A percentile compares a stretch with the other conserved stretches of the same genome.
These are phyloP conservation scores for Cottoperca gobio DNA, from an alignment of 2,797 vertebrate species.

Conservation along the genomic window DNA sequence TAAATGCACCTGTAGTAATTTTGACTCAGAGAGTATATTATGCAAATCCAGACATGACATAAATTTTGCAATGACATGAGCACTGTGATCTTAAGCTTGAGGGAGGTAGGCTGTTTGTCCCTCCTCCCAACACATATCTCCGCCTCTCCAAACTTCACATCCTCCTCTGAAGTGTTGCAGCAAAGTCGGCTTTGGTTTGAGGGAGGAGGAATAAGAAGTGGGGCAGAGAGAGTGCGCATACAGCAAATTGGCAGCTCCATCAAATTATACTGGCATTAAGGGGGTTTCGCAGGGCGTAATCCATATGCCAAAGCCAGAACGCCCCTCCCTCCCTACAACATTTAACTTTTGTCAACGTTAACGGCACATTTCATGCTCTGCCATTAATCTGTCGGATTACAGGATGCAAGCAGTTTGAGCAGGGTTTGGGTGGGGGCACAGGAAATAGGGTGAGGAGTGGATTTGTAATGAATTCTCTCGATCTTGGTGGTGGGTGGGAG, in stretches of 20 bases:
- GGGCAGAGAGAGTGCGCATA: constrained; percentile 79
- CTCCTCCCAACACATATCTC: constrained; percentile 64
- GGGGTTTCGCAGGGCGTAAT: constrained; percentile 81
- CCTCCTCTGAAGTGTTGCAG: constrained; percentile 69
- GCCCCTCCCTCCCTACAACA: constrained; percentile 82
- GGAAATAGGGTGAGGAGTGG: constrained; percentile 53
- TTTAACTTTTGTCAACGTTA: constrained; percentile 88
- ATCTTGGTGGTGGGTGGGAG: constrained; percentile 42
- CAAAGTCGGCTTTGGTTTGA: constrained; percentile 79
- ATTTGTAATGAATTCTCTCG: constrained; percentile 75
- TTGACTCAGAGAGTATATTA: constrained; percentile 58
- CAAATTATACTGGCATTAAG: constrained; percentile 88
- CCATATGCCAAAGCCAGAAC: constrained; percentile 80
- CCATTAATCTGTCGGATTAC: constrained; percentile 90
- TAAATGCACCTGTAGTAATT: constrained; percentile 62
- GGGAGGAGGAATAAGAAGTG: constrained; percentile 62
- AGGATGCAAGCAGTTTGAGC: constrained; percentile 82
- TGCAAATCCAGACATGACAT: constrained; percentile 71
- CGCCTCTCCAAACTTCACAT: constrained; percentile 80
- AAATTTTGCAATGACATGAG: constrained; percentile 62
- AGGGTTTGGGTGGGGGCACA: constrained; percentile 68
- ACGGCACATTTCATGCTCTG: constrained; percentile 88
- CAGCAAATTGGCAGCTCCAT: constrained; percentile 88
- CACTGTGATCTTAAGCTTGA: constrained; percentile 60
- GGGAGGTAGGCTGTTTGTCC: constrained; percentile 54